Conservation (phyloP, 2,888 invertebrate genomes). For the Anodontia alba region DNA sequence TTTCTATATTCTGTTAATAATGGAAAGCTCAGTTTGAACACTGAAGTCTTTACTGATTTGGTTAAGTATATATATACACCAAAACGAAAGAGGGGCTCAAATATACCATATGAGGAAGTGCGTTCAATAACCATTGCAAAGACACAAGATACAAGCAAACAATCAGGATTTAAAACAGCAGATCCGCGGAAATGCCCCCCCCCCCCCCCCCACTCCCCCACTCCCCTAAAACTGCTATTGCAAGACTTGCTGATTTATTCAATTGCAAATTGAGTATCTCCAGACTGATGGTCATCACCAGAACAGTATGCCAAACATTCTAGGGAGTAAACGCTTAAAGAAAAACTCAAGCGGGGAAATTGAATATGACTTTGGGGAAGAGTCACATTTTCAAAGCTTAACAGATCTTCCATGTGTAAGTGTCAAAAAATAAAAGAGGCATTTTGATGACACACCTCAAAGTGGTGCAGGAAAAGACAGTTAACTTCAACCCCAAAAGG, state of each 20-base stretch:
- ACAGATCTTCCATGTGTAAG: too few relatives aligned
- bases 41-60: not conserved
- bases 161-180: not conserved
- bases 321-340: not conserved
- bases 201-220: not conserved
- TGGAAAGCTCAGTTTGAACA: not conserved
- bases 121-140: slow-evolving; percentile 15
- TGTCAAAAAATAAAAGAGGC: too few relatives aligned
- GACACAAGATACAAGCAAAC: slow-evolving; percentile 1
- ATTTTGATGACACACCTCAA: too few relatives aligned
- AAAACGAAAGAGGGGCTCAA: not conserved
- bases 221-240: slow-evolving; percentile 11
- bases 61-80: slow-evolving; percentile 16
- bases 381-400: slow-evolving; percentile 7
- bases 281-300: slow-evolving; percentile 9
- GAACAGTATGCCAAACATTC: not conserved
- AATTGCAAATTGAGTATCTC: slow-evolving; percentile 17
- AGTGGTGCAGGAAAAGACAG: too few relatives aligned
- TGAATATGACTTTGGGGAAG: slow-evolving; percentile 18
- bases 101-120: slow-evolving; percentile 8
- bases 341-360: slow-evolving; percentile 12
- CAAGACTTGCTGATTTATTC: slow-evolving; percentile 9
- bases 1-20: not conserved
- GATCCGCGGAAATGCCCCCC: slow-evolving; percentile 20
- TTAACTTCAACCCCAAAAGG: too few relatives aligned